Percentiles rank a stretch among this genome's conserved stretches.
Evolutionary conservation across 2,797 vertebrate species (phyloP).

Genomic region (Sebastes steindachneri): DNA sequence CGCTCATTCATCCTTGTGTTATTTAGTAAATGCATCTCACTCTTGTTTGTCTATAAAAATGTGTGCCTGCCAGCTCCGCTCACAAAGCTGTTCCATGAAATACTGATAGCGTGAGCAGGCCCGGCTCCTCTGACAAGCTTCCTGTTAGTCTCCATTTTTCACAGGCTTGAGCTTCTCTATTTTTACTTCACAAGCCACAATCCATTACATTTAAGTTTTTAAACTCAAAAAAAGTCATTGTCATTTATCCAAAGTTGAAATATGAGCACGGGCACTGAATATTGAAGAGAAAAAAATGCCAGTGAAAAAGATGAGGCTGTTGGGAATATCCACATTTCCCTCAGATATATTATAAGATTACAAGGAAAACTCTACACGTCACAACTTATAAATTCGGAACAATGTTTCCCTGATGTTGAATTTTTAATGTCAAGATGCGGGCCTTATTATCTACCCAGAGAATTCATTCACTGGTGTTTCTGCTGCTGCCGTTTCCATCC

Average conservation of each 20-base stretch:
- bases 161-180: constrained; percentile 1
- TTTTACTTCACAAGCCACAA: background rate
- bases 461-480: background rate
- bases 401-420: background rate
- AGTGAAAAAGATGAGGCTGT: no score
- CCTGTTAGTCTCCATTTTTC: constrained; percentile 28
- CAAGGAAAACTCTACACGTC: no score
- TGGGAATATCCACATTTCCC: no score
- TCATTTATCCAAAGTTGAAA: background rate
- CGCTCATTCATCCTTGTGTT: background rate
- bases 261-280: background rate
- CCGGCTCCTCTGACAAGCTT: background rate
- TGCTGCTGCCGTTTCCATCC: background rate
- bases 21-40: constrained; percentile 23
- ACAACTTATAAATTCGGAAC: accelerated
- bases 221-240: background rate
- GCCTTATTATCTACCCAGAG: background rate
- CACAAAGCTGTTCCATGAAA: constrained; percentile 40
- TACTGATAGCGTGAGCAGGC: background rate
- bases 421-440: background rate
- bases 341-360: no score
- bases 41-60: constrained; percentile 45
- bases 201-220: constrained; percentile 16
- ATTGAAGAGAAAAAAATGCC: background rate
- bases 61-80: constrained; percentile 27